Evolutionary conservation across 2,797 vertebrate species (phyloP), one percentile per base, ranked within the genome.

Genomic region (Sebastes variabilis): DNA sequence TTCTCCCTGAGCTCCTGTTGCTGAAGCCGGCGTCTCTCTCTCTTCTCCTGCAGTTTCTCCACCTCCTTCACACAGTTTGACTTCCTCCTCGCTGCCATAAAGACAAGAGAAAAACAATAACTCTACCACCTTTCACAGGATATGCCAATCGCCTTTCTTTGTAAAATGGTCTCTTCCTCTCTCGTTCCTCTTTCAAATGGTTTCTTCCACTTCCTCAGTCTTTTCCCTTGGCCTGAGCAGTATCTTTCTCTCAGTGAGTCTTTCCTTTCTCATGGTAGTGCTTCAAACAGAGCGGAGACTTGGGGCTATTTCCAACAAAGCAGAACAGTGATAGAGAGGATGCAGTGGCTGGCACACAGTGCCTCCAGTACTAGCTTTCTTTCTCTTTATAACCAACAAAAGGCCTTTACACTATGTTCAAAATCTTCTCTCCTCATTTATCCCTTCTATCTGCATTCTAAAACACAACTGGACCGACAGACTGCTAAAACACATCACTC

Each of bases 61-160:
- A 99, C 98, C 91, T 99, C 98, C 94, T 99, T 99, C 84, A 99
- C 98, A 80, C 98, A 99, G 93, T 99, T 99, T 14, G 98, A 99
- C 96, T 99, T 99, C 96, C 97, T 98, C 91, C 98, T 96, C 34
- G 98, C 98, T 99, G 94, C 82, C 96, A 89, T 87, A 12, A 54
- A 80, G 59, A 88, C 56, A 76, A 75, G 24, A 81, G 5, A 68
- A 78, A 77, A 78, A 77, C 27, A 49, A 73, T 77, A 49, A 89
- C 22, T 69, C 69, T 16, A 68, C 65, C 67, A 25, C 66, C 32
- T 79, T 73, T 82, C 49, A 75, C 42, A 32, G 24, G 22, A 71
- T 24, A 29, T 25, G 55, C 36, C 34, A 36, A 72, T 2, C 59
- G 60, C 67, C 67, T 75, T 66, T 74, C 74, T 82, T 56, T 83